These are phyloP conservation scores for Erythrolamprus reginae DNA, from an alignment of 2,113 vertebrate species.

Conservation along the genomic window DNA sequence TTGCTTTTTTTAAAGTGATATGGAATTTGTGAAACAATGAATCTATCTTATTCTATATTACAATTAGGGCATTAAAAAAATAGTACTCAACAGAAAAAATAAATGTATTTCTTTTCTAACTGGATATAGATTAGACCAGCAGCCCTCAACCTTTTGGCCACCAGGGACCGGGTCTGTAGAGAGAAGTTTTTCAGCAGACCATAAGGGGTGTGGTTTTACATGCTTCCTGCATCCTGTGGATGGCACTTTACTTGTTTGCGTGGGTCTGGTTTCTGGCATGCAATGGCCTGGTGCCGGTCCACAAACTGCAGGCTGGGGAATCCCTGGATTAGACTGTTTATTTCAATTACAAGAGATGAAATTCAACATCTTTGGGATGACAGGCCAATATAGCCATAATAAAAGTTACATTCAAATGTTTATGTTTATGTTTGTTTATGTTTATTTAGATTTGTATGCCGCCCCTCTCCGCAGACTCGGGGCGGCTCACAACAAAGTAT, in stretches of 20 bases:
- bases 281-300: too few species aligned
- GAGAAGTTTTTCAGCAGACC: too few species aligned
- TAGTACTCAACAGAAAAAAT: neutral
- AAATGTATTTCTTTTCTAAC: neutral
- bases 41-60: neutral
- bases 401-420: neutral
- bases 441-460: too few species aligned
- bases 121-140: neutral
- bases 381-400: neutral
- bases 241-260: too few species aligned
- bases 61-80: neutral
- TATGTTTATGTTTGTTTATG: too few species aligned
- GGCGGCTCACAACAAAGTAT: too few species aligned
- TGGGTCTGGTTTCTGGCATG: too few species aligned
- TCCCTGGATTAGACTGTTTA: neutral
- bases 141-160: too few species aligned
- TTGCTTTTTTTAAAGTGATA: neutral
- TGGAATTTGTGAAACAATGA: neutral
- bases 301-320: accelerated
- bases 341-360: neutral
- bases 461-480: too few species aligned
- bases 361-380: neutral
- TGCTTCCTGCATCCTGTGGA: too few species aligned
- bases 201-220: too few species aligned
- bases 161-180: too few species aligned